Conservation (phyloP, 2,888 invertebrate genomes). For the Atethmia centrago region DNA sequence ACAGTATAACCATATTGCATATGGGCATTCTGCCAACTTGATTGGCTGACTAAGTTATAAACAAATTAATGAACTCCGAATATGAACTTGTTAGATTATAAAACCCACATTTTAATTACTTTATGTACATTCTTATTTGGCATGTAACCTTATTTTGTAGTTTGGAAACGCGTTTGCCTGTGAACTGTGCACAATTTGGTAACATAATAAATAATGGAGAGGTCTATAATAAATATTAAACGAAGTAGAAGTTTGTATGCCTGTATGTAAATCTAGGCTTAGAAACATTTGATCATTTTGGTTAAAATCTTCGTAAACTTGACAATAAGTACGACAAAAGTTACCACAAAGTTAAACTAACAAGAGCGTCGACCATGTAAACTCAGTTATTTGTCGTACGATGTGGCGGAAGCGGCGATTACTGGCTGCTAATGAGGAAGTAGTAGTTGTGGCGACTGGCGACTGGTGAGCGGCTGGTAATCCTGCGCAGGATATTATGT, state of each 20-base stretch:
- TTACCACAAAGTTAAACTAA: constrained; percentile 10
- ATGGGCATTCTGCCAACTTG: constrained; percentile 40
- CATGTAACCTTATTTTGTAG: constrained; percentile 27
- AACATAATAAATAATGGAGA: background rate
- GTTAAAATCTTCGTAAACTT: background rate
- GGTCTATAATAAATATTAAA: background rate
- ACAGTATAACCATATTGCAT: constrained; percentile 26
- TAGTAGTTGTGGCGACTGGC: constrained; percentile 74
- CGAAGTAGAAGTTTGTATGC: background rate
- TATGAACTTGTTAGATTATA: constrained; percentile 37
- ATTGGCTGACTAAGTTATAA: constrained; percentile 39
- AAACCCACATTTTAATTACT: constrained; percentile 51
- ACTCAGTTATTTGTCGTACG: constrained; percentile 50
- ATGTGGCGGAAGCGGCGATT: constrained; percentile 82
- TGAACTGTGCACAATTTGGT: constrained; percentile 10
- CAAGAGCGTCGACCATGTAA: too few relatives aligned
- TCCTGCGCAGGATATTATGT: constrained; percentile 67
- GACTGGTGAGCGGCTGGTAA: constrained; percentile 58
- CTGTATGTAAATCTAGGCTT: background rate
- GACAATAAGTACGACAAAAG: background rate
- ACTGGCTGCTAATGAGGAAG: constrained; percentile 87
- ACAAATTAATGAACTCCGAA: constrained; percentile 52
- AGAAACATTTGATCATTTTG: background rate
- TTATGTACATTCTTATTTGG: constrained; percentile 16
- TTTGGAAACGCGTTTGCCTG: constrained; percentile 10